These are phyloP conservation scores for Halictus quadricinctus DNA, from an alignment of 2,888 invertebrate genomes.

Conservation along the genomic window DNA sequence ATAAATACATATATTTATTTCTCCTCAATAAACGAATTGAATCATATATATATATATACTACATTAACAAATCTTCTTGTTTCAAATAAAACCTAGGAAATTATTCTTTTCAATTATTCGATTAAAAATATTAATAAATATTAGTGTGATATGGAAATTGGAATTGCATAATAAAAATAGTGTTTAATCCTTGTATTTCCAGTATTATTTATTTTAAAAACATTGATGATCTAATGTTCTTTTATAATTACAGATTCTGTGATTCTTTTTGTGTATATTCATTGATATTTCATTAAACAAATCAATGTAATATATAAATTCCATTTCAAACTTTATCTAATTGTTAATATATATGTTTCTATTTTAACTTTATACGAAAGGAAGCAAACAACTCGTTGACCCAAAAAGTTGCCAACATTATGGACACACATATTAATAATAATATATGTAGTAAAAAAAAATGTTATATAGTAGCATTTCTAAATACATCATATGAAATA, in stretches of 20 bases:
- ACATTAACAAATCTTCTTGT: slow-evolving; percentile 10
- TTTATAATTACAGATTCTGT: neutral
- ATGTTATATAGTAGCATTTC: neutral
- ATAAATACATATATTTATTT: slow-evolving; percentile 38
- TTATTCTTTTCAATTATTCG: slow-evolving; percentile 5
- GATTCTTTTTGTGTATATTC: neutral
- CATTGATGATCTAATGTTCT: neutral
- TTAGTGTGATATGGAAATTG: slow-evolving; percentile 42
- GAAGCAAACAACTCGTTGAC: neutral
- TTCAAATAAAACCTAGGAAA: slow-evolving; percentile 15
- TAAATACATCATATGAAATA: neutral
- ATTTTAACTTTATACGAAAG: slow-evolving; percentile 1
- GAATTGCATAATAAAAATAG: slow-evolving; percentile 36
- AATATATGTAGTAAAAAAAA: neutral
- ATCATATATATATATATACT: slow-evolving; percentile 27
- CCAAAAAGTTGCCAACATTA: neutral
- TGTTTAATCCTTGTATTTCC: neutral
- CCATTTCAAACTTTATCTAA: neutral
- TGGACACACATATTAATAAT: neutral
- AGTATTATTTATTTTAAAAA: slow-evolving; percentile 3
- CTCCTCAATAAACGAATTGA: slow-evolving; percentile 21
- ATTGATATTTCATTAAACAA: neutral
- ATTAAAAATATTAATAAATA: slow-evolving; percentile 38
- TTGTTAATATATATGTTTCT: neutral
- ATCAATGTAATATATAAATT: neutral